Base-by-base conservation (phyloP, 1,140 invertebrate genomes). In the Brachionus calyciflorus region DNA sequence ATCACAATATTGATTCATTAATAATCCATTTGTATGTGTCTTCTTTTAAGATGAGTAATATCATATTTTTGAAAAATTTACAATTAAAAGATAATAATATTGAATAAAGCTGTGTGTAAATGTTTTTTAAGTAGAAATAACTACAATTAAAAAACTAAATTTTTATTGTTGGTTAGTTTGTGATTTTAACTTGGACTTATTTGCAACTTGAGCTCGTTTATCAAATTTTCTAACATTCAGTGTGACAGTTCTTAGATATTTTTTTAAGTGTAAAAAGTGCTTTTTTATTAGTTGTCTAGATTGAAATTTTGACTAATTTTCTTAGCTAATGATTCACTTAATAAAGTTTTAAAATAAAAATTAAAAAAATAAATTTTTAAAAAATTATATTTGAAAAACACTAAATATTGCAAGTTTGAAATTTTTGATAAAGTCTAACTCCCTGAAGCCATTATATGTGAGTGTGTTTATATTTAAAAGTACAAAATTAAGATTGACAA, bases 241-340 rank as follows among this genome's bases (percentile, higher is more conserved):
- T 37, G 55, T 60, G 55, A 60, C 55, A 60, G n/a, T n/a, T n/a
- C n/a, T n/a, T n/a, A n/a, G n/a, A n/a, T n/a, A 60, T 33, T 60
- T 60, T 37, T 7, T 19, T 28, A 28, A 55, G 53, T 55, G 9
- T 6, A 17, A 40, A 37, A 60, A 60, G 28, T 60, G 55, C 55
- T 60, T 17, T 6, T 33, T 60, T 60, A 6, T 6, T 60, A n/a
- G 6, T 12, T 33, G 28, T 37, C 9, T 2, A 28, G 24, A 55
- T 7, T 12, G 30, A 9, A 55, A 55, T 5, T n/a, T n/a, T n/a
- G n/a, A n/a, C n/a, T n/a, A n/a, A n/a, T n/a, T n/a, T n/a, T n/a
- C n/a, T n/a, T n/a, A n/a, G n/a, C n/a, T n/a, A n/a, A n/a, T n/a
- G n/a, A n/a, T n/a, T n/a, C n/a, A n/a, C n/a, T n/a, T n/a, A n/a